Conservation (phyloP, 2,888 invertebrate species). For the Antitype chi region DNA sequence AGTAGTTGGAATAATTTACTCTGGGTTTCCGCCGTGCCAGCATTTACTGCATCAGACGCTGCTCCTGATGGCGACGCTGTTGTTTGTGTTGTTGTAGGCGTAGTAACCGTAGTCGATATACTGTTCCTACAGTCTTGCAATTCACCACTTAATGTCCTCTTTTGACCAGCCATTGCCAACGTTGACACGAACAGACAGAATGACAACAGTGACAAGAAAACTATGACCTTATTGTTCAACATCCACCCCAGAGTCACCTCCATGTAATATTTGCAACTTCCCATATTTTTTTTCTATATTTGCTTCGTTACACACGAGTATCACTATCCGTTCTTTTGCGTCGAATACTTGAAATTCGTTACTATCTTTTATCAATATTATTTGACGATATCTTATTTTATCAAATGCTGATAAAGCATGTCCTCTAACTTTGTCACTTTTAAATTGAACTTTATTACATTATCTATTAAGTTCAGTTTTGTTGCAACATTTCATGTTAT, state of each 20-base stretch:
- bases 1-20: constrained; percentile 23
- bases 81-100: background rate
- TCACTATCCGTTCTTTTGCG: constrained; percentile 38
- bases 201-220: constrained; percentile 79
- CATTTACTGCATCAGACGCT: rapidly evolving
- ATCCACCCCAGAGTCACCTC: constrained; percentile 80
- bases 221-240: constrained; percentile 84
- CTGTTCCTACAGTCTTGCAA: constrained; percentile 68
- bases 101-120: background rate
- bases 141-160: constrained; percentile 71
- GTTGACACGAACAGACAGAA: constrained; percentile 85
- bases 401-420: constrained; percentile 58
- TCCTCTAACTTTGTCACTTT: constrained; percentile 4
- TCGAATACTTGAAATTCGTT: constrained; percentile 55
- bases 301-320: constrained; percentile 44
- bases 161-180: constrained; percentile 80
- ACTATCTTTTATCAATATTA: constrained; percentile 44
- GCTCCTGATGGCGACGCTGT: rapidly evolving
- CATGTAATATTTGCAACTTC: constrained; percentile 77
- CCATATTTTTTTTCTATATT: constrained; percentile 56
- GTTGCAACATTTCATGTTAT: constrained; percentile 9
- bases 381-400: constrained; percentile 51
- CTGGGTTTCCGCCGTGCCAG: rapidly evolving
- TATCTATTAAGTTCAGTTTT: constrained; percentile 21
- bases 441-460: constrained; percentile 33